Conservation (phyloP, 2,888 invertebrate genomes). For the Escarpia spicata region DNA sequence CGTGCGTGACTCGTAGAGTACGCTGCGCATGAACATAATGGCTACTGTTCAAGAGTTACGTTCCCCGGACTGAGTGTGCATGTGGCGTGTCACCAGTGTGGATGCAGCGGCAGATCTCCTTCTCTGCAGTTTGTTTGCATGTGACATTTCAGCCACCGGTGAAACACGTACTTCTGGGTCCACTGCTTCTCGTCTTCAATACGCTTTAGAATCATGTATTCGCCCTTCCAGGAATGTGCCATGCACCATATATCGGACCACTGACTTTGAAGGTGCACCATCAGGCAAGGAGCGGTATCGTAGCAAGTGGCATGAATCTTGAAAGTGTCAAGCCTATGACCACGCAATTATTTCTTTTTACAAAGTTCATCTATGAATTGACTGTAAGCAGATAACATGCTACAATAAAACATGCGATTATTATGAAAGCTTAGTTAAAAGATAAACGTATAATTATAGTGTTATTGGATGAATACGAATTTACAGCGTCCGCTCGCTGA, state of each 20-base stretch:
- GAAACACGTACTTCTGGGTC: background rate
- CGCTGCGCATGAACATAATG: too few species aligned
- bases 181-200: background rate
- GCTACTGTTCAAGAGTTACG: too few species aligned
- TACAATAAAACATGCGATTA: too few species aligned
- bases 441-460: too few species aligned
- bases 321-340: background rate
- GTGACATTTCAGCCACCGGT: background rate
- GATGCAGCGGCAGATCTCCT: background rate
- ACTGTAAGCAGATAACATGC: background rate
- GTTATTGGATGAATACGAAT: too few species aligned
- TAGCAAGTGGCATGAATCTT: background rate
- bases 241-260: background rate
- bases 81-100: background rate
- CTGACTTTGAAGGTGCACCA: background rate
- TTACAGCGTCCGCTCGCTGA: too few species aligned
- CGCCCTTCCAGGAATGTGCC: background rate
- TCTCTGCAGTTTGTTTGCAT: background rate
- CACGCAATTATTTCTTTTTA: background rate
- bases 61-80: too few species aligned
- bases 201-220: background rate
- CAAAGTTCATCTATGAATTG: background rate
- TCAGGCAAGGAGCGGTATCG: background rate
- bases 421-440: too few species aligned
- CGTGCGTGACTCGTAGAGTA: too few species aligned